phyloP scores from a whole-genome alignment of 2,888 invertebrate genomes.

The Xestoiulus laeticollis region DNA sequence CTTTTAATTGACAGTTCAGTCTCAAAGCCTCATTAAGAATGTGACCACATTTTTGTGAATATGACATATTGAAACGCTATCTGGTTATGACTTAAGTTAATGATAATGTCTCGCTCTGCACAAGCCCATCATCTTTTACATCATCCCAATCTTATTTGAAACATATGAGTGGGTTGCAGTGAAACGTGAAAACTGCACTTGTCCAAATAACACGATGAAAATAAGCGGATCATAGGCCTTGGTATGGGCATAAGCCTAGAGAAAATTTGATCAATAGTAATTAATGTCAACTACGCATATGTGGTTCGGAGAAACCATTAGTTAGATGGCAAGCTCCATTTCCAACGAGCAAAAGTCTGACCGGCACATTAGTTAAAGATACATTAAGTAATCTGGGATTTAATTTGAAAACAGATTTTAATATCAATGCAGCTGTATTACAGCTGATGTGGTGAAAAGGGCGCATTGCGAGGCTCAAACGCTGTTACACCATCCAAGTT shows the following conservation, averaged over 20 bases:
- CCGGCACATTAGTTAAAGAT: background rate
- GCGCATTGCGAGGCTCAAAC: background rate
- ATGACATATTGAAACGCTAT: background rate
- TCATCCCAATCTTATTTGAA: background rate
- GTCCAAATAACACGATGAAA: background rate
- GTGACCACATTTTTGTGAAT: background rate
- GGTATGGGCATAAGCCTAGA: background rate
- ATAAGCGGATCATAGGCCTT: constrained; percentile 17
- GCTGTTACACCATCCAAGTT: background rate
- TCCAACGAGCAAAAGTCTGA: background rate
- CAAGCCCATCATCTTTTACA: background rate
- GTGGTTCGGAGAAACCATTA: background rate
- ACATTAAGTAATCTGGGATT: background rate
- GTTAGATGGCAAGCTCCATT: background rate
- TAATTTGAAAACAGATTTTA: background rate
- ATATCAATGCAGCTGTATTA: background rate
- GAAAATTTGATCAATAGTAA: constrained; percentile 17
- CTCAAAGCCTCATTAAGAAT: background rate
- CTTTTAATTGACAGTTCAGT: background rate
- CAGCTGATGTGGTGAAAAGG: background rate
- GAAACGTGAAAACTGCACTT: constrained; percentile 31
- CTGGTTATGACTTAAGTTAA: background rate
- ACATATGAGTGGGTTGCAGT: background rate
- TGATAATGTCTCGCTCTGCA: background rate
- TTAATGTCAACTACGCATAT: background rate